Base-by-base conservation (phyloP, 2,797 vertebrate genomes). In the Adelosebastes latens region DNA sequence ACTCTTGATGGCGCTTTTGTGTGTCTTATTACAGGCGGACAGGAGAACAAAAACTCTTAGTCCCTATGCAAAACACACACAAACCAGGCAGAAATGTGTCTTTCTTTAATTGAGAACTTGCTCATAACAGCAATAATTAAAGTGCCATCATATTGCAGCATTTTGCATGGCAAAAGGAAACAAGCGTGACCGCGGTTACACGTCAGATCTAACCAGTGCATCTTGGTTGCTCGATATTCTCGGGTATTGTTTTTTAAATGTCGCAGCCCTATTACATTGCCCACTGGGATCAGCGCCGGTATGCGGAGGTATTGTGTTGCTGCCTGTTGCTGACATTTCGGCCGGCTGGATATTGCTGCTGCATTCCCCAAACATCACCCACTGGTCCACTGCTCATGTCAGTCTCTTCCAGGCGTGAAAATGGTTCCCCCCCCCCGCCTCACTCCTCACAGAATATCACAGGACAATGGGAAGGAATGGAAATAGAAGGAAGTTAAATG, bases 321-420 rank as follows among this genome's bases (percentile, higher is more conserved):
- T 91, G 89, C 90, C 87, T 93, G 87, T 93, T 92, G 93, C 89
- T 95, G 94, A 94, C 94, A 95, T 96, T 94, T 95, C 61, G 12
- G 87, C 87, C 46, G 78, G 65, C 85, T 91, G 83, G 87, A 91
- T 94, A 92, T 94, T 92, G 84, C 88, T 75, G 74, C 80, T 82
- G 81, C 76, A 86, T 89, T 93, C 85, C 89, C 87, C 82, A 86
- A 92, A 89, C 88, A 88, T 90, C 61, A 83, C 55, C 79, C 58
- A 55, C 70, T 72, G 77, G 84, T 91, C 83, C 71, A 75, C 52
- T 79, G 84, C 81, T 88, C 75, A 68, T 79, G 87, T 90, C 83
- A 82, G 79, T 84, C 75, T 82, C 56, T 61, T 77, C 61, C 75
- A 77, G 80, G 46, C 58, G 22, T 77, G 64, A 82, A 84, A 87